Evolutionary conservation across 2,113 vertebrate genomes (phyloP), one percentile per base, ranked within the genome.

Genomic region (Pedetes capensis): DNA sequence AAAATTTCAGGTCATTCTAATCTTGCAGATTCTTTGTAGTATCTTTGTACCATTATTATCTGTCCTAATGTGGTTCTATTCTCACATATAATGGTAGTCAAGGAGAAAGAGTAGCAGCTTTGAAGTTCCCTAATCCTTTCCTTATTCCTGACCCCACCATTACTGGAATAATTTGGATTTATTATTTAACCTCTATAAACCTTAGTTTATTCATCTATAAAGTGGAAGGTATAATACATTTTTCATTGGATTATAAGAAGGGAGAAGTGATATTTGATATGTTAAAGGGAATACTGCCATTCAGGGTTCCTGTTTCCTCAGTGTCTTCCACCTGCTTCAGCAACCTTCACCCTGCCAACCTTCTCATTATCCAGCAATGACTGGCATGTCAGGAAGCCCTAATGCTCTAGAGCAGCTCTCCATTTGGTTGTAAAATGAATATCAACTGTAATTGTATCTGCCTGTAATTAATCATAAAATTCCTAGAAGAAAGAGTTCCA

Each of bases 381-480:
- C 34, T 78, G 61, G 39, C 68, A 61, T n/a, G 34, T 81, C 55
- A 68, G 7, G 23, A 61, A 71, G n/a, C 47, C 61, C 47, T 79
- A 55, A 57, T 18, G 63, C 55, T 81, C 27, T 17, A 29, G 72
- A 51, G 23, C 61, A 86, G 72, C 72, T 88, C 68, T 82, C 66
- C 81, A 59, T 68, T 27, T 68, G 68, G 42, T 69, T 87, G 32
- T 84, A 87, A 83, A 93, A 88, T 82, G 83, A 93, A 44, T 72
- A 80, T 93, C 61, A 80, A 57, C 37, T 79, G 61, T 91, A 61
- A 85, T 81, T 90, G 17, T 79, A 39, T 82, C 63, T 95, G 29
- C 76, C 44, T 88, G 55, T 94, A 85, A 89, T 93, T 94, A 86
- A 89, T 92, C 86, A 80, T 75, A 84, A 86, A n/a, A 86, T 23